These are phyloP conservation scores for Matsumurasca onukii DNA, from an alignment of 1,140 invertebrate species.

Conservation along the genomic window DNA sequence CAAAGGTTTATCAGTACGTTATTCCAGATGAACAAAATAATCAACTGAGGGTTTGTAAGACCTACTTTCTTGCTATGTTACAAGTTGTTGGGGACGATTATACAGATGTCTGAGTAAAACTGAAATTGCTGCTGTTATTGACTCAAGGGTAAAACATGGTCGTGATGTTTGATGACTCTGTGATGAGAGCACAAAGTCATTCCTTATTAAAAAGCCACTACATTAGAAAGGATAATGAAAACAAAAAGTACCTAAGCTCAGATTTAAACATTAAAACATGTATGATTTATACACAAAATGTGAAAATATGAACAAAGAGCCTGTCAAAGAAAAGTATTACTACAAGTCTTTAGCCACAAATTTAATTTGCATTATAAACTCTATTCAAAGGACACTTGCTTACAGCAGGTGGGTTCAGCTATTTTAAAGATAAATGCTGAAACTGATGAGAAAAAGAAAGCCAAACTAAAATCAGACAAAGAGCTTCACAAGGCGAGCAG, in stretches of 20 bases:
- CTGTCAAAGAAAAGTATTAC: slow-evolving; percentile 53
- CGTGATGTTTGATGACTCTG: slow-evolving; percentile 19
- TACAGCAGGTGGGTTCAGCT: slow-evolving; percentile 40
- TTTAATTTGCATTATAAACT: slow-evolving; percentile 54
- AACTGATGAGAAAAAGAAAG: slow-evolving; percentile 25
- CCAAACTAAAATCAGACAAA: too few species aligned
- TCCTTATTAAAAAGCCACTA: slow-evolving; percentile 36
- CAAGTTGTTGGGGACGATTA: too few species aligned
- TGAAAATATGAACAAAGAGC: slow-evolving; percentile 44
- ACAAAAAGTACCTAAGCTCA: too few species aligned
- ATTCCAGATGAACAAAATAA: slow-evolving; percentile 12
- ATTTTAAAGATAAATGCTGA: slow-evolving; percentile 28
- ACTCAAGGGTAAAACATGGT: slow-evolving; percentile 1
- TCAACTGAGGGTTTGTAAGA: slow-evolving; percentile 26
- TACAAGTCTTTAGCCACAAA: slow-evolving; percentile 51
- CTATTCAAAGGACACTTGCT: slow-evolving; percentile 45
- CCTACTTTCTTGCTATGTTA: too few species aligned
- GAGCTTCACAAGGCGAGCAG: slow-evolving; percentile 37
- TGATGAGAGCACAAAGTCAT: slow-evolving; percentile 26
- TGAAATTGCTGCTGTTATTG: slow-evolving; percentile 21
- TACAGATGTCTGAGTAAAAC: too few species aligned
- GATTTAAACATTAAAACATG: too few species aligned
- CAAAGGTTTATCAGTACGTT: slow-evolving; percentile 17
- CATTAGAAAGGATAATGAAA: slow-evolving; percentile 48
- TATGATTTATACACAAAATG: slow-evolving; percentile 51